Base-by-base conservation (phyloP, 2,888 invertebrate species). In the Melipona beecheii region DNA sequence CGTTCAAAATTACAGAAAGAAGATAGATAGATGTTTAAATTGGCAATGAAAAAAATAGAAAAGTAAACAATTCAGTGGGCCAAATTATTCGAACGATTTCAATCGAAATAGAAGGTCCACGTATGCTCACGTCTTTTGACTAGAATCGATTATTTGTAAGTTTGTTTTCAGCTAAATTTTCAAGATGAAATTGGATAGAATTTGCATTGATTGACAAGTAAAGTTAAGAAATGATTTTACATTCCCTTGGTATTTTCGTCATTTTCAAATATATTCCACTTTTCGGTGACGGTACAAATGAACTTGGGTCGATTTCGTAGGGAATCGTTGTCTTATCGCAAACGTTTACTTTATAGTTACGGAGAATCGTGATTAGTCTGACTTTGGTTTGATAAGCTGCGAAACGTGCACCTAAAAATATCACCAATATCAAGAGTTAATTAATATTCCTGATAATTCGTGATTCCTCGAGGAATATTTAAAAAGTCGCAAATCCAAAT, bases 301-400 rank as follows among this genome's bases (percentile, higher is more conserved):
- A 66, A 5, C 75, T 79, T 13, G 90, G 83, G 69, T 92, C 86
- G 31, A 83, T 83, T 13, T 78, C 83, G 24, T 93, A 91, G 0
- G 93, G 92, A 54, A 90, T 86, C 1, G 83, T 71, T 0, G 93
- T 94, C 78, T 93, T 89, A 3, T 91, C 90, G 56, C 92, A 94
- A 5, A 94, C 84, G 2, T 91, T 91, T 2, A 94, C 84, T 76
- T 92, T 90, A 82, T 93, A 94, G 60, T 93, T 92, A 17, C 88
- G 90, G 0, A 95, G 80, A 43, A 95, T 89, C 43, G 92, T 89
- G 4, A 92, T 90, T 0, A 95, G 72, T 15, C 93, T 95, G 6
- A 94, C 81, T 91, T 95, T 95, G 0, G 94, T 89, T 87, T 95
- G 94, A 78, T 90, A 87, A 2, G 83, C 75, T 4, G 89, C 93